Base-by-base conservation (phyloP, 2,888 invertebrate species). In the Digitonthophagus gazella region DNA sequence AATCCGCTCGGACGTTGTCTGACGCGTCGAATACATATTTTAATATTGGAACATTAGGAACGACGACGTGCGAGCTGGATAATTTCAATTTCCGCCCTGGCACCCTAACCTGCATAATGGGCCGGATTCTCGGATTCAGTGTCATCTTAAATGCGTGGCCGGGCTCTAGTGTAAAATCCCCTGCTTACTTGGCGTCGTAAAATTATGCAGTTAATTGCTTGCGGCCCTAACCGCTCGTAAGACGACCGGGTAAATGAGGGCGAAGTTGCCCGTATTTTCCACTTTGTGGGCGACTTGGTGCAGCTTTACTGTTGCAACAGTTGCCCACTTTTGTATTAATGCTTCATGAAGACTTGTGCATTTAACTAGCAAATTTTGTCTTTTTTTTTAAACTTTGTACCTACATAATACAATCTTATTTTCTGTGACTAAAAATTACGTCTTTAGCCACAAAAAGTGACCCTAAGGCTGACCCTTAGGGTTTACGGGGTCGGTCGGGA, bases 151-250 rank as follows among this genome's bases (percentile, higher is more conserved):
- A 44, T 44, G 28, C 28, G 28, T 5, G 6, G 6, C 28, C 28
- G 28, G 28, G 28, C 78, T 79, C 78, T 77, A 74, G 67, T 66
- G 73, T 73, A 44, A 44, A 44, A 44, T 44, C 28, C 28, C 28
- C 28, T 44, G 28, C 28, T 44, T 44, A 44, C 28, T 44, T 44
- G 28, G 28, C 28, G 79, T 79, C 77, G 81, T 82, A 82, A 82
- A 82, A 82, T 82, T 81, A 82, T 82, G 80, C 82, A 82, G 78
- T 79, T 81, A 82, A 82, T 82, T 82, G 81, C 81, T 79, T 80
- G 78, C 79, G 81, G 80, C 81, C 80, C 78, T 58, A 44, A 44
- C 28, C 28, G 28, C 28, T 44, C 28, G 28, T 54, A 54, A 54
- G 54, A 54, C 65, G 77, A 44, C 28, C 28, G 28, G 11, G 28